These are phyloP conservation scores for Gerris lacustris DNA, from an alignment of 2,888 invertebrate species.

Conservation along the genomic window DNA sequence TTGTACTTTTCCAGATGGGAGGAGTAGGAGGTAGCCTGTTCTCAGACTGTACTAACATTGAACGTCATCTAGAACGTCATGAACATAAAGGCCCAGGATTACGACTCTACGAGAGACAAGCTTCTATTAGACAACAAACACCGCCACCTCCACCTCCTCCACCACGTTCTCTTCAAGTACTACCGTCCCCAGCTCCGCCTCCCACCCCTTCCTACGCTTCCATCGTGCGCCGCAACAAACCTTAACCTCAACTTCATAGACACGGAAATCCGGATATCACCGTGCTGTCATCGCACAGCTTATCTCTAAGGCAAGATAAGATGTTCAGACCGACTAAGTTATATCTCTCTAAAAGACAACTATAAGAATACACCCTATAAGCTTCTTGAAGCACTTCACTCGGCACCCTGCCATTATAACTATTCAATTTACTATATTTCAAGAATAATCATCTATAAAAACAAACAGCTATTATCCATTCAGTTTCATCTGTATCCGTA, in stretches of 20 bases:
- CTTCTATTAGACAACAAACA: not conserved
- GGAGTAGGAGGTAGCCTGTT: not conserved
- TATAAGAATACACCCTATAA: too few relatives aligned
- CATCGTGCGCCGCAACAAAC: not conserved
- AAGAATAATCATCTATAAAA: too few relatives aligned
- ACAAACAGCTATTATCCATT: too few relatives aligned
- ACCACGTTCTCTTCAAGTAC: not conserved
- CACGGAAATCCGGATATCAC: too few relatives aligned
- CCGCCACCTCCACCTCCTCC: not conserved
- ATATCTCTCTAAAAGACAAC: too few relatives aligned
- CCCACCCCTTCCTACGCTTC: conserved; percentile 1
- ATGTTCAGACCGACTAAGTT: too few relatives aligned
- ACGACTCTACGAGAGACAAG: not conserved
- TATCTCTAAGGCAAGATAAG: too few relatives aligned
- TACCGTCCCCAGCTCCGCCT: not conserved
- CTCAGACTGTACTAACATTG: not conserved
- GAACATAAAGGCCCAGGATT: conserved; percentile 3
- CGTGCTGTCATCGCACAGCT: too few relatives aligned
- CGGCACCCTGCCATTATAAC: too few relatives aligned
- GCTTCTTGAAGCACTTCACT: too few relatives aligned
- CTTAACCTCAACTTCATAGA: not conserved
- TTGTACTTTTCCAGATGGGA: not conserved
- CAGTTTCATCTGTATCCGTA: too few relatives aligned
- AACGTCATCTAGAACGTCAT: not conserved
- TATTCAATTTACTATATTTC: too few relatives aligned